Evolutionary conservation across 2,797 vertebrate species (phyloP), one percentile per base, ranked within the genome.

Genomic region (Trachops cirrhosus): DNA sequence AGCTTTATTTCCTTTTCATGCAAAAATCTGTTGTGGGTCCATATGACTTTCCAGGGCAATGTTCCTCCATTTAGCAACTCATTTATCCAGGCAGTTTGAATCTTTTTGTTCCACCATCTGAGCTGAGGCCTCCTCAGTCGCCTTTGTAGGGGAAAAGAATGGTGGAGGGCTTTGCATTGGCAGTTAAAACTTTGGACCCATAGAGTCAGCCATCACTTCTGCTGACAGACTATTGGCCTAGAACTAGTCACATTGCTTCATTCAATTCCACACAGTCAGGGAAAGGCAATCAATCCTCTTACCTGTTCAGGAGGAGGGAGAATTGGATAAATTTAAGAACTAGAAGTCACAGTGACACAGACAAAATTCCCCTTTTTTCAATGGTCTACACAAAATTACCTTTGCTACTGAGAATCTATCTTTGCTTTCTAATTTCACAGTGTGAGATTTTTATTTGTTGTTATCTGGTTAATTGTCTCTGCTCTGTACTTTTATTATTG

Each of bases 401-500:
- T 73, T 80, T 41, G 14, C 14, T 71, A 37, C 64, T 1, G 48
- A 62, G 54, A 74, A 50, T 75, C 44, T 12, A 22, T 84, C 4
- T 86, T 86, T 77, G 39, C 32, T 80, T 93, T 84, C 19, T 94
- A 85, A 96, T 62, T 93, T n/a, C 12, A 68, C 11, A 24, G 18
- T 34, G 32, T 57, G 34, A 34, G 70, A 37, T 64, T 83, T 95
- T 92, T 67, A 86, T 93, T 96, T 77, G 50, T 67, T 71, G 24
- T 62, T 68, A 85, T 91, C n/a, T 77, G 6, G 44, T 78, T 92
- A 89, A 83, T 87, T 95, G 24, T 88, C 57, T 79, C 32, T 82
- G 64, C 10, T 83, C 29, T 91, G 2, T 1, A 82, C 41, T 87
- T 87, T 82, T 73, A 41, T 90, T 7, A 74, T 2, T 74, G 11